Base-by-base conservation (phyloP, 2,888 invertebrate species). In the Stegophylla sp. region DNA sequence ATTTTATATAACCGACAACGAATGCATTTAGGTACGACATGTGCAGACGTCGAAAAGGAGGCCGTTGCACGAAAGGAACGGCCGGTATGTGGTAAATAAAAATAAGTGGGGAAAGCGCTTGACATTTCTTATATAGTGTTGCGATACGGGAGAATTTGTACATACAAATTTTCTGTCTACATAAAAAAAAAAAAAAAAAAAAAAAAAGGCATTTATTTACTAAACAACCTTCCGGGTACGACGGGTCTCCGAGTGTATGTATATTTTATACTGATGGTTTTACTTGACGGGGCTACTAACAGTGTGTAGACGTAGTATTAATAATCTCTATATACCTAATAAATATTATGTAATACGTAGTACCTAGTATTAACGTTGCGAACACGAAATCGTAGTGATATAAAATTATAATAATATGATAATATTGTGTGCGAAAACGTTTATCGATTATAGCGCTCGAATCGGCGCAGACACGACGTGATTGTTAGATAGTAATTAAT, bases 1-100 rank as follows among this genome's bases (percentile, higher is more conserved):
- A 7, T 5, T 63, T n/a, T n/a, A n/a, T 61, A 79, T 79, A 79
- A 79, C 48, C 79, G 69, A 71, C 69, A 71, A 59, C 56, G 34
- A 71, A 76, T 83, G 82, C 69, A 82, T 82, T 79, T 93, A 96
- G 96, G 93, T 95, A 96, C 90, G 96, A 96, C 92, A 96, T 96
- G 96, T 96, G 96, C 91, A 93, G 96, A 87, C 92, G 95, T 88
- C 92, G 95, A 89, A 95, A 95, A 91, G 96, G 95, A 89, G 96
- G 96, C 88, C 93, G 95, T 90, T 96, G 96, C 91, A 96, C 96
- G 87, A 95, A 96, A 91, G 96, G 96, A 92, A 96, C 96, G 88
- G 96, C 96, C 90, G 96, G 96, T 96, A 95, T 93, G 92, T 84
- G 79, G 69, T 79, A 79, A 79, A 79, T 79, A 79, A 77, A 69